Base-by-base conservation (phyloP, 2,888 invertebrate species). In the Cenopis cana region DNA sequence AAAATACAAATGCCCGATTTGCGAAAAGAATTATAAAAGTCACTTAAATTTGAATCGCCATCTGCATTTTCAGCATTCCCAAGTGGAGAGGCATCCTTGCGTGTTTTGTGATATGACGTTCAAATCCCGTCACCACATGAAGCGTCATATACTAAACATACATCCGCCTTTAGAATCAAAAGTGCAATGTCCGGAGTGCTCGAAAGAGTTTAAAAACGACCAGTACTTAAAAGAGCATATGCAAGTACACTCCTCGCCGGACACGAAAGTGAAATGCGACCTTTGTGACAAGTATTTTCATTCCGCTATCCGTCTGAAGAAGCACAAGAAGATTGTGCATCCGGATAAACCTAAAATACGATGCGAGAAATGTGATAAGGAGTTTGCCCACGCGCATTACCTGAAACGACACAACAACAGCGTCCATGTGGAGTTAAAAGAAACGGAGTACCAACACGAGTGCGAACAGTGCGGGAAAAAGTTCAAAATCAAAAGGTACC, bases 141-240 rank as follows among this genome's bases (percentile, higher is more conserved):
- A 92, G 33, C 78, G 93, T 0, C 93, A 93, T 41, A 91, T 93
- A 0, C 60, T 93, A 0, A 93, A 93, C 60, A 92, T 93, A 0
- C 93, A 93, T 41, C 93, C 93, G 0, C 93, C 93, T 0, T 77
- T 93, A 20, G 93, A 93, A 72, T 92, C 92, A 0, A 93, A 92
- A 77, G 93, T 92, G 0, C 85, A 85, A 0, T 93, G 93, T 55
- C 90, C 92, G 0, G 91, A 91, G 60, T 93, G 93, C 54, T 52
- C 89, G 2, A 93, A 93, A 69, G 93, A 92, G 77, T 93, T 93
- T 69, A 93, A 93, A 71, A 93, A 93, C 62, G 93, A 93, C 49
- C 92, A 93, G 74, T 93, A 93, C 69, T 73, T 93, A 0, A 90
- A 89, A 60, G 92, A 92, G 56, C 93, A 93, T 60, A 93, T 93